Evolutionary conservation across 1,140 invertebrate species (phyloP).

Genomic region (Drosophila triauraria): DNA sequence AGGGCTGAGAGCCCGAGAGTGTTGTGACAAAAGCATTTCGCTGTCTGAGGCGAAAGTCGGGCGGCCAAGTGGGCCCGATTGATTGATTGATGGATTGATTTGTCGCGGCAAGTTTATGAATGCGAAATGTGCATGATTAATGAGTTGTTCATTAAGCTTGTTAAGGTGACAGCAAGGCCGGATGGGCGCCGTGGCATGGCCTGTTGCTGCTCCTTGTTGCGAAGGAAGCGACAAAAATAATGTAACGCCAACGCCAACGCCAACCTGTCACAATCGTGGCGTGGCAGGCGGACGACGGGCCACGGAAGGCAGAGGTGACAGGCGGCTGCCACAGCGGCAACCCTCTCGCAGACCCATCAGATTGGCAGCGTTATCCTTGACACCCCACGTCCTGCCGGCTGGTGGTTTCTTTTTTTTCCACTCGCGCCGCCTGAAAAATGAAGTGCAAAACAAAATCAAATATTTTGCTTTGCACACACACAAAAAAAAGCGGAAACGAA

Average conservation of each 20-base stretch:
- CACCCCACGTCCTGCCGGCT: constrained; percentile 60
- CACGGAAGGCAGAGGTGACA: constrained; percentile 12
- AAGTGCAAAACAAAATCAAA: constrained; percentile 82
- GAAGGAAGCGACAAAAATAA: constrained; percentile 51
- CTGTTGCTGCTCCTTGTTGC: constrained; percentile 55
- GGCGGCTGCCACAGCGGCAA: constrained; percentile 31
- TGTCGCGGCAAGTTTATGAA: constrained; percentile 77
- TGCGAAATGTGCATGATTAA: constrained; percentile 80
- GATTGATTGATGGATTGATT: constrained; percentile 82
- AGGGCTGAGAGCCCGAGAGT: constrained; percentile 35
- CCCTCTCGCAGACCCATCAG: constrained; percentile 49
- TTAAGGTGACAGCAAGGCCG: constrained; percentile 73
- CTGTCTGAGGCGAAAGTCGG: constrained; percentile 61
- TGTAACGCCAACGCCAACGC: constrained; percentile 47
- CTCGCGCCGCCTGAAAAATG: constrained; percentile 67
- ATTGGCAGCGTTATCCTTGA: constrained; percentile 74
- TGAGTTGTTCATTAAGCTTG: constrained; percentile 82
- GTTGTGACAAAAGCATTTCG: constrained; percentile 77
- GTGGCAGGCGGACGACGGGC: constrained; percentile 9
- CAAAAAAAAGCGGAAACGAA: constrained; percentile 50
- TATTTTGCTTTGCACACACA: constrained; percentile 63
- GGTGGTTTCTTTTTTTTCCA: constrained; percentile 44
- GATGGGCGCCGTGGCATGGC: constrained; percentile 27
- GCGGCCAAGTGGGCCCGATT: constrained; percentile 70
- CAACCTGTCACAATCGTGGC: constrained; percentile 56